phyloP scores from a whole-genome alignment of 2,888 invertebrate genomes.

The Lithodes maja region DNA sequence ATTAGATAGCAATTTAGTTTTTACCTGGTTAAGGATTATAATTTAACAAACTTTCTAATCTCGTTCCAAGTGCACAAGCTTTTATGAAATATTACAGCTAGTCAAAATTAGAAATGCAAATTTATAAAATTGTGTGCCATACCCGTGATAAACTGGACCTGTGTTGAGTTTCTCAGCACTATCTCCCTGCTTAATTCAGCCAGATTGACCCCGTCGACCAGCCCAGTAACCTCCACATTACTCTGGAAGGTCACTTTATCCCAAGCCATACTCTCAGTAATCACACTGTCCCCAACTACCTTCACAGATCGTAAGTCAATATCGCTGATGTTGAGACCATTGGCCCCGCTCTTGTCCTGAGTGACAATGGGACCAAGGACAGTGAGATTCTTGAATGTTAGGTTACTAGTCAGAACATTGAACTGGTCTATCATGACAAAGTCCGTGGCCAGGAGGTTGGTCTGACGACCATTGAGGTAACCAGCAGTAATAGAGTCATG shows the following conservation, averaged over 20 bases:
- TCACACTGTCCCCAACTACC: slow-evolving; percentile 1
- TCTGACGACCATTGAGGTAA: slow-evolving; percentile 13
- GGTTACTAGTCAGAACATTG: neutral
- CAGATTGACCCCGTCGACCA: slow-evolving; percentile 22
- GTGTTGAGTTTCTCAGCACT: slow-evolving; percentile 12
- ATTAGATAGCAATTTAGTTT: no score
- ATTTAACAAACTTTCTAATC: no score
- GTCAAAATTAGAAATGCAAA: no score
- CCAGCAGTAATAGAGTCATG: slow-evolving; percentile 3
- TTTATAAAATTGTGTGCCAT: neutral
- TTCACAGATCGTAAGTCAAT: slow-evolving; percentile 27
- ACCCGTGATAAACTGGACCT: slow-evolving; percentile 47
- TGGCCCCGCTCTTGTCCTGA: slow-evolving; percentile 35
- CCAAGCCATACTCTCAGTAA: slow-evolving; percentile 31
- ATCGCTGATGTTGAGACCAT: slow-evolving; percentile 36
- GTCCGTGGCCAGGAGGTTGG: neutral
- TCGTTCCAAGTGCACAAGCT: no score
- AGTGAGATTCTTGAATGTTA: slow-evolving; percentile 26
- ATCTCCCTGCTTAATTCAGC: neutral
- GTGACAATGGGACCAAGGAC: slow-evolving; percentile 36
- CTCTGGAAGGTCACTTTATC: slow-evolving; percentile 3
- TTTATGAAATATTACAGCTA: no score
- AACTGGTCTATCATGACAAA: slow-evolving; percentile 27
- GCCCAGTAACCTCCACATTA: slow-evolving; percentile 39
- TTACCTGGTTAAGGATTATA: no score